Evolutionary conservation across 2,888 invertebrate species (phyloP).

Genomic region (Lordiphosa fenestrarum): DNA sequence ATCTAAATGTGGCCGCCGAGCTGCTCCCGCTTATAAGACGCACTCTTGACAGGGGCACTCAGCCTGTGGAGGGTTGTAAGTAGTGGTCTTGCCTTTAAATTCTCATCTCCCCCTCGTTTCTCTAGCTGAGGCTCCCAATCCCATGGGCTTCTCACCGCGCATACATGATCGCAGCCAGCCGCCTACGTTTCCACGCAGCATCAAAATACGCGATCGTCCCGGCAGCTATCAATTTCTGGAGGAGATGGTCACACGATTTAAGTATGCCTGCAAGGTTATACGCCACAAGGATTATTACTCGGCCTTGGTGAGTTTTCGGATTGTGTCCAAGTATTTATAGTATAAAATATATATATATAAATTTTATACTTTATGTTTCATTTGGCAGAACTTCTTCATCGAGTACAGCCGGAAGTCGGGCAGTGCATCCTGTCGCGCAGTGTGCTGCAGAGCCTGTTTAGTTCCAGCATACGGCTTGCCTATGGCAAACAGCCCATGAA

Average conservation of each 20-base stretch:
- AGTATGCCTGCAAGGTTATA: constrained; percentile 90
- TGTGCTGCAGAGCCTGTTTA: constrained; percentile 90
- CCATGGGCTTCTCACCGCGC: constrained; percentile 97
- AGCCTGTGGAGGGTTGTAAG: constrained; percentile 82
- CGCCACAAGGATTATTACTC: constrained; percentile 89
- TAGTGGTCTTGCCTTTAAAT: background rate
- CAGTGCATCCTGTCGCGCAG: constrained; percentile 96
- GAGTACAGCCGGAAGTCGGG: constrained; percentile 92
- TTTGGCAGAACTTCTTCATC: constrained; percentile 92
- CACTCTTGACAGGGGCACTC: constrained; percentile 87
- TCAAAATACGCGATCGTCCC: constrained; percentile 89
- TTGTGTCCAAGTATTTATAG: accelerated
- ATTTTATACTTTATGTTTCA: background rate
- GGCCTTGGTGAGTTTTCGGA: constrained; percentile 84
- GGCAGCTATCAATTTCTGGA: constrained; percentile 88
- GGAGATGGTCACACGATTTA: constrained; percentile 89
- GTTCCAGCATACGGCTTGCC: constrained; percentile 78
- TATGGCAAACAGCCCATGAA: constrained; percentile 82
- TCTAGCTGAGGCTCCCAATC: constrained; percentile 84
- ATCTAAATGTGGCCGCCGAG: constrained; percentile 90
- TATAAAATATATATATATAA: too few species aligned
- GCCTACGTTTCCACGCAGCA: constrained; percentile 98
- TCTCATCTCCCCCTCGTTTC: background rate
- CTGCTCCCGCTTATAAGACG: constrained; percentile 90
- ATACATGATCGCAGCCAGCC: constrained; percentile 97